A percentile compares a stretch with the other conserved stretches of the same genome.
These are phyloP conservation scores for Anaspis maculata DNA, from an alignment of 2,888 invertebrate genomes.

Conservation along the genomic window DNA sequence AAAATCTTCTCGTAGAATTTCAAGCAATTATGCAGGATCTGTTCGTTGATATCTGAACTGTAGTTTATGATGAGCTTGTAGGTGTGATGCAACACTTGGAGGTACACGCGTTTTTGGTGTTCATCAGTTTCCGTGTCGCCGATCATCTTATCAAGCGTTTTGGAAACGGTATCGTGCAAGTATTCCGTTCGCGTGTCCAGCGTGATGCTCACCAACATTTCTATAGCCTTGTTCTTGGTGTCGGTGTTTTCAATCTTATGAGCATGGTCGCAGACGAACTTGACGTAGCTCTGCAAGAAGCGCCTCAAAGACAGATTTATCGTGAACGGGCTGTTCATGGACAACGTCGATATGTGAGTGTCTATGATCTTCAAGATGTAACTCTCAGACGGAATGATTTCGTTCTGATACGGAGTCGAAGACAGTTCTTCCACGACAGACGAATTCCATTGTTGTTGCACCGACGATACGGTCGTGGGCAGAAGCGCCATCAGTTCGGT, in stretches of 20 bases:
- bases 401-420: slow-evolving; percentile 61
- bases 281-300: slow-evolving; percentile 54
- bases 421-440: slow-evolving; percentile 49
- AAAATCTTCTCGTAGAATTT: slow-evolving; percentile 81
- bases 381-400: slow-evolving; percentile 77
- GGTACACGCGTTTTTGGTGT: slow-evolving; percentile 55
- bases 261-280: slow-evolving; percentile 56
- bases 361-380: slow-evolving; percentile 69
- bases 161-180: slow-evolving; percentile 54
- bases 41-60: slow-evolving; percentile 44
- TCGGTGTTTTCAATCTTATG: slow-evolving; percentile 55
- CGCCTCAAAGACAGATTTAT: slow-evolving; percentile 58
- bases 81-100: slow-evolving; percentile 56
- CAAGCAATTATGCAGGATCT: slow-evolving; percentile 58
- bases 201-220: slow-evolving; percentile 66
- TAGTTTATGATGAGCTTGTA: slow-evolving; percentile 60
- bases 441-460: slow-evolving; percentile 56
- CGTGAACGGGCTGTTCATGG: slow-evolving; percentile 50
- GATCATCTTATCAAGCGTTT: slow-evolving; percentile 54
- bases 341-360: slow-evolving; percentile 56
- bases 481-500: slow-evolving; percentile 48
- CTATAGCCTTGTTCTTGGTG: slow-evolving; percentile 55
- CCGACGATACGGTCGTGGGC: slow-evolving; percentile 48
- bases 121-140: slow-evolving; percentile 58
- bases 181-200: slow-evolving; percentile 71